These are phyloP conservation scores for Saccostrea glomerata DNA, from an alignment of 1,140 invertebrate genomes.

Conservation along the genomic window DNA sequence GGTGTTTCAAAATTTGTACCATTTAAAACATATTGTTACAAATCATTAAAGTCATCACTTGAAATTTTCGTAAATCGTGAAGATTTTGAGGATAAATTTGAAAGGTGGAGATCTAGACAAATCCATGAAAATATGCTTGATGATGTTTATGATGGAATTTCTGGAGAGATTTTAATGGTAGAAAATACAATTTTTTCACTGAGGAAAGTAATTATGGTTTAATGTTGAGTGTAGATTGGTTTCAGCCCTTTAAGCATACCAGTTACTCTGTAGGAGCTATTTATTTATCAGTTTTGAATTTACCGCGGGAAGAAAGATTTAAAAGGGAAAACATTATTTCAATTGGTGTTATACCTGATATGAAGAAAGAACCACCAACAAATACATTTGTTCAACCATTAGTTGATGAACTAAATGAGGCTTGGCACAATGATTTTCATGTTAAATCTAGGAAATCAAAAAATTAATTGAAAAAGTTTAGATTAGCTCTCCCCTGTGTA, in stretches of 20 bases:
- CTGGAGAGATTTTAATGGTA: constrained; percentile 37
- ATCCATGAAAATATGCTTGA: constrained; percentile 5
- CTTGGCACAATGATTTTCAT: constrained; percentile 42
- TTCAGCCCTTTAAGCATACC: constrained; percentile 47
- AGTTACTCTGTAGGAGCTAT: constrained; percentile 46
- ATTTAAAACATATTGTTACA: neutral
- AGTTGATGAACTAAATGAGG: constrained; percentile 49
- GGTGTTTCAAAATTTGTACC: neutral
- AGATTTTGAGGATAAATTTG: constrained; percentile 52
- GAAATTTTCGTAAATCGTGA: neutral
- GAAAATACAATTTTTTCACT: constrained; percentile 35
- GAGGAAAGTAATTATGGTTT: constrained; percentile 36
- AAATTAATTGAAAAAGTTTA: constrained; percentile 26
- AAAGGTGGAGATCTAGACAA: constrained; percentile 38
- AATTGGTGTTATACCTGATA: constrained; percentile 55
- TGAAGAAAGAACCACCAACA: constrained; percentile 50
- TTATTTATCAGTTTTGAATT: constrained; percentile 42
- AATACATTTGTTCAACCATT: constrained; percentile 53
- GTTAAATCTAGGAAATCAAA: neutral
- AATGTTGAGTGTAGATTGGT: constrained; percentile 52
- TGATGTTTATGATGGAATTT: constrained; percentile 53
- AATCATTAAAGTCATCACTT: neutral
- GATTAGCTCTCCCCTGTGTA: constrained; percentile 52
- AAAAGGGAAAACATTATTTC: constrained; percentile 45
- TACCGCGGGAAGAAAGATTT: constrained; percentile 50